A percentile compares a stretch with the other conserved stretches of the same genome.
Evolutionary conservation across 2,797 vertebrate species (phyloP).

Genomic region (Bradypodion ventrale): DNA sequence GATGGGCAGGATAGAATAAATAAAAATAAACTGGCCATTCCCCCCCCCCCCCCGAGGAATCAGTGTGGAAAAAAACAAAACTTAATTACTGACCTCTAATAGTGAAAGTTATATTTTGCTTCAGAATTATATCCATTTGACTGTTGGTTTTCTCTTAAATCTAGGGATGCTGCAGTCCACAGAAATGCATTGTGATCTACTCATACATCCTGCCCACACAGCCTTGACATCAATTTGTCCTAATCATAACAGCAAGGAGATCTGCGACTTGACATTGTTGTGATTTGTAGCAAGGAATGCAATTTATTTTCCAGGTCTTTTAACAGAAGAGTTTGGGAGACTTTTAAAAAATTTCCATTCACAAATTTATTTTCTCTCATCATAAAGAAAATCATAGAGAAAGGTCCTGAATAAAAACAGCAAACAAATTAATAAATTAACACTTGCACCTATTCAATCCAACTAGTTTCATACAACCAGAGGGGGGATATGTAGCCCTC

Average conservation of each 20-base stretch:
- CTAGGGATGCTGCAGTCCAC: neutral
- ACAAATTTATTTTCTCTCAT: conserved; percentile 32
- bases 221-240: conserved; percentile 24
- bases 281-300: conserved; percentile 28
- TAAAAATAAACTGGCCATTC: too few species aligned
- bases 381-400: conserved; percentile 31
- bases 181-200: conserved; percentile 5
- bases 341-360: conserved; percentile 45
- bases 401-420: conserved; percentile 33
- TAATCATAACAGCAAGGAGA: neutral
- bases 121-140: fast-evolving
- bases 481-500: neutral
- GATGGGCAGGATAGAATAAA: too few species aligned
- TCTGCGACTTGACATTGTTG: conserved; percentile 20
- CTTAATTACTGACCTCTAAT: neutral
- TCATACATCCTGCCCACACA: neutral
- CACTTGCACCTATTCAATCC: neutral
- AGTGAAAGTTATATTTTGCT: neutral
- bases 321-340: conserved; percentile 48
- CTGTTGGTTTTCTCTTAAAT: neutral
- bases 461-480: conserved; percentile 1
- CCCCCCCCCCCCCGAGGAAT: neutral
- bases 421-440: conserved; percentile 16
- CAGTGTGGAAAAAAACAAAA: neutral
- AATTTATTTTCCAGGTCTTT: conserved; percentile 57